These are phyloP conservation scores for Etheostoma perlongum DNA, from an alignment of 2,797 vertebrate genomes.

Conservation along the genomic window DNA sequence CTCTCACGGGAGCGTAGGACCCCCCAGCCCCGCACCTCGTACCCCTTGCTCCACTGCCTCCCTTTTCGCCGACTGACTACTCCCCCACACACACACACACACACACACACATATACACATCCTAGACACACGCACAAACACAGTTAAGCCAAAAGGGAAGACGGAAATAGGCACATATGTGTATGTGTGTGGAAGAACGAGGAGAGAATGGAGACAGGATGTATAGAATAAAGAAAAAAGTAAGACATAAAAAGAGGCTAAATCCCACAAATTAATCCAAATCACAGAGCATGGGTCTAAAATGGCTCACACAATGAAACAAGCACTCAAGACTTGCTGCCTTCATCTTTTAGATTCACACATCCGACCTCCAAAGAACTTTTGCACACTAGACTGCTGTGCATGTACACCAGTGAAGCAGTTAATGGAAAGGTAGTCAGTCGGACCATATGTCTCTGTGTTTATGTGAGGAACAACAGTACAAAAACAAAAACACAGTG, in stretches of 20 bases:
- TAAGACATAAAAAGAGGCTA: constrained; percentile 85
- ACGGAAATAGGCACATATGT: constrained; percentile 70
- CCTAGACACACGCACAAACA: constrained; percentile 80
- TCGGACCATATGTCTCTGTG: constrained; percentile 30
- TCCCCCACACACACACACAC: constrained; percentile 84
- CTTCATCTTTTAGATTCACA: constrained; percentile 37
- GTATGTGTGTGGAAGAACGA: not conserved
- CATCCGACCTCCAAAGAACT: constrained; percentile 52
- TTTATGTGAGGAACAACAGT: constrained; percentile 11
- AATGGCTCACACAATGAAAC: constrained; percentile 63
- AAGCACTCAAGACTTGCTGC: constrained; percentile 66
- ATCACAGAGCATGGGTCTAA: constrained; percentile 57
- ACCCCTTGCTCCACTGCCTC: constrained; percentile 92
- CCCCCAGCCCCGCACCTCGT: constrained; percentile 89
- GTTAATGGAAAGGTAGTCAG: constrained; percentile 63
- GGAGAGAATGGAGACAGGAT: constrained; percentile 26
- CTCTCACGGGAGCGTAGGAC: constrained; percentile 92
- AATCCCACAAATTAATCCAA: constrained; percentile 69
- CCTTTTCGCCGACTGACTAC: constrained; percentile 88
- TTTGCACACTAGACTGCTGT: constrained; percentile 37
- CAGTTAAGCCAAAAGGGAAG: constrained; percentile 65
- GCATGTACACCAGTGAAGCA: constrained; percentile 48
- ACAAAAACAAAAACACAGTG: constrained; percentile 30
- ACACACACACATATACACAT: constrained; percentile 83
- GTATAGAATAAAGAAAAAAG: constrained; percentile 69